A percentile compares a stretch with the other conserved stretches of the same genome.
These are phyloP conservation scores for Zele albiditarsus DNA, from an alignment of 2,888 invertebrate genomes.

Conservation along the genomic window DNA sequence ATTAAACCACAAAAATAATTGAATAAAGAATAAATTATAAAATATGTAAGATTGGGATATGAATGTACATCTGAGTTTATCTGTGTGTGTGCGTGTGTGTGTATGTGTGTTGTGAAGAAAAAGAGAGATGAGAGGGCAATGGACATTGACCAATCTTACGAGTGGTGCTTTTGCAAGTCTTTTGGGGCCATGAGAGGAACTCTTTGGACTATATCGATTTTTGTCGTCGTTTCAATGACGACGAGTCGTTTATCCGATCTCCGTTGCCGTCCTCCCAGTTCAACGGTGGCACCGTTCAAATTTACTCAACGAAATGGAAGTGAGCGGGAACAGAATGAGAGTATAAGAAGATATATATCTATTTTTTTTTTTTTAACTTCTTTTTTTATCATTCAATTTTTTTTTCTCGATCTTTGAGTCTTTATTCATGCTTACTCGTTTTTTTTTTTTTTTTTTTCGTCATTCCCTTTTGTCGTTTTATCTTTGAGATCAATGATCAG, in stretches of 20 bases:
- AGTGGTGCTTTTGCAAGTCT: conserved; percentile 19
- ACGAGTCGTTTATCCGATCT: conserved; percentile 44
- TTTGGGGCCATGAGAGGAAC: conserved; percentile 21
- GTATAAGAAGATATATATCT: conserved; percentile 1
- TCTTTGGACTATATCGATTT: conserved; percentile 32
- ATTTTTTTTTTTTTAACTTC: conserved; percentile 29
- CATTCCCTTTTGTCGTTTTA: conserved; percentile 24
- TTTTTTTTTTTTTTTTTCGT: conserved; percentile 31
- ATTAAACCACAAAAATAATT: too few relatives aligned
- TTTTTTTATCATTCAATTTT: conserved; percentile 31
- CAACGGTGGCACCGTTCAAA: conserved; percentile 47
- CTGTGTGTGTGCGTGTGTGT: too few relatives aligned
- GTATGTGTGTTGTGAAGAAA: neutral
- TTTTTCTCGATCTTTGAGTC: conserved; percentile 3
- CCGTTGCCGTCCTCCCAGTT: conserved; percentile 11
- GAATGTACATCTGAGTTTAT: too few relatives aligned
- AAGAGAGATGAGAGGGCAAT: neutral
- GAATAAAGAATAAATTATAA: too few relatives aligned
- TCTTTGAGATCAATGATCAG: conserved; percentile 27
- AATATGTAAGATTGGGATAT: too few relatives aligned
- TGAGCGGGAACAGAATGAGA: conserved; percentile 30
- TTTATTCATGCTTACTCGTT: neutral
- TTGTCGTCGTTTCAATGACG: conserved; percentile 29
- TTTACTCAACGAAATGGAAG: conserved; percentile 53
- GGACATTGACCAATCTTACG: conserved; percentile 14